Evolutionary conservation across 2,797 vertebrate genomes (phyloP).

Genomic region (Diglossa cyanea): DNA sequence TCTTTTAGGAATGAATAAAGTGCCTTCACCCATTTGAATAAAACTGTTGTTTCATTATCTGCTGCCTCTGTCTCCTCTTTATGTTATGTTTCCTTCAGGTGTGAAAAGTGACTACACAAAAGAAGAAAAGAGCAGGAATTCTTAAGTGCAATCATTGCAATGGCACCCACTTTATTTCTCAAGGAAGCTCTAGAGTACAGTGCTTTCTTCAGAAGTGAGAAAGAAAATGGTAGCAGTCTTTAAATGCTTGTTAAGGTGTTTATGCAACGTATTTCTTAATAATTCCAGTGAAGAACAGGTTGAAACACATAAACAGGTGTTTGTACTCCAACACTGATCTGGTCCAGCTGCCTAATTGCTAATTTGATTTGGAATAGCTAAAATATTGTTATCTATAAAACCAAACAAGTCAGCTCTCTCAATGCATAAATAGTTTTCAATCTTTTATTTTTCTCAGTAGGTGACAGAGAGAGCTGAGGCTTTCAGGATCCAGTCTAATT

Average conservation of each 20-base stretch:
- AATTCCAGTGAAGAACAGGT: not conserved
- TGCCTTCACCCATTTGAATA: slow-evolving; percentile 41
- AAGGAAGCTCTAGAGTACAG: not conserved
- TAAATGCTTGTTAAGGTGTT: not conserved
- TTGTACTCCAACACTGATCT: not conserved
- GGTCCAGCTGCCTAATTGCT: not conserved
- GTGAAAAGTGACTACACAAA: slow-evolving; percentile 15
- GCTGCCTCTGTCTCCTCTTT: not conserved
- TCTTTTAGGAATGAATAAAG: slow-evolving; percentile 49
- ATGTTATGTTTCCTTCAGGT: not conserved
- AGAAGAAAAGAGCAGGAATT: not conserved
- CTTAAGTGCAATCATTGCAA: not conserved
- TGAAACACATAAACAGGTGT: not conserved
- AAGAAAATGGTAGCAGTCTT: not conserved
- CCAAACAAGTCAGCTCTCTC: not conserved
- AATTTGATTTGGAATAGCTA: not conserved
- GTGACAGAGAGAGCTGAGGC: not conserved
- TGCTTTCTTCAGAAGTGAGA: not conserved
- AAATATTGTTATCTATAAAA: not conserved
- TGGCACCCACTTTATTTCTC: not conserved
- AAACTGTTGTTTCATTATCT: slow-evolving; percentile 42
- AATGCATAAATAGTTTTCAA: accelerated
- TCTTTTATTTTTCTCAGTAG: not conserved
- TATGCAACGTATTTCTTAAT: not conserved
- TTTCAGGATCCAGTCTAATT: not conserved